Percentiles rank a stretch among this genome's conserved stretches.
These are phyloP conservation scores for Heliangelus exortis DNA, from an alignment of 2,797 vertebrate genomes.

Conservation along the genomic window DNA sequence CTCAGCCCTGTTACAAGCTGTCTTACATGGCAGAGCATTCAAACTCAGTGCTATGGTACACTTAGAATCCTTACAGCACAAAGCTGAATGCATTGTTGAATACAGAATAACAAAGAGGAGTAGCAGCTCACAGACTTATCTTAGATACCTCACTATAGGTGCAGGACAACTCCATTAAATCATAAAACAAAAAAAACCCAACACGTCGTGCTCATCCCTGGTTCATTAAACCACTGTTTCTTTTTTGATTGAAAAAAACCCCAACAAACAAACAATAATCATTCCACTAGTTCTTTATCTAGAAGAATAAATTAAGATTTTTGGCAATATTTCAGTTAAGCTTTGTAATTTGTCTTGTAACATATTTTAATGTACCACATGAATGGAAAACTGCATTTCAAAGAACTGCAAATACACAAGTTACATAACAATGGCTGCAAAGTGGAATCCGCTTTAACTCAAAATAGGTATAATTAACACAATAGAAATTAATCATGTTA, in stretches of 20 bases:
- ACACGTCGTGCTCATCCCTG: no score
- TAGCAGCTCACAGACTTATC: neutral
- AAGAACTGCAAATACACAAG: slow-evolving; percentile 45
- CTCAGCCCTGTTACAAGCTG: neutral
- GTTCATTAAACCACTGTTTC: neutral
- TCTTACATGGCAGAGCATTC: neutral
- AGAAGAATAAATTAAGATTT: neutral
- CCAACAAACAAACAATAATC: neutral
- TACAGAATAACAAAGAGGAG: neutral
- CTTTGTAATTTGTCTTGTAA: slow-evolving; percentile 27
- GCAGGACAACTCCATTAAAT: neutral
- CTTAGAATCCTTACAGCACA: neutral
- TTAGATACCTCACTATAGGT: neutral
- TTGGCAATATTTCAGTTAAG: slow-evolving; percentile 7
- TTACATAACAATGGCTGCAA: slow-evolving; percentile 14
- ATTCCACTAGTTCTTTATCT: neutral
- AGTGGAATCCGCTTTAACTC: neutral
- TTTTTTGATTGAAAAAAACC: neutral
- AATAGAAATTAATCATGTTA: slow-evolving; percentile 8
- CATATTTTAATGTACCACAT: slow-evolving; percentile 32
- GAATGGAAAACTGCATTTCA: slow-evolving; percentile 34
- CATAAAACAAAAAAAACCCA: neutral
- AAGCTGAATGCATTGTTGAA: neutral
- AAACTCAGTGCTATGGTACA: neutral
- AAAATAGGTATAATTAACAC: slow-evolving; percentile 8